phyloP scores from a whole-genome alignment of 2,797 vertebrate genomes.

The Micropoecilia bifurca region DNA sequence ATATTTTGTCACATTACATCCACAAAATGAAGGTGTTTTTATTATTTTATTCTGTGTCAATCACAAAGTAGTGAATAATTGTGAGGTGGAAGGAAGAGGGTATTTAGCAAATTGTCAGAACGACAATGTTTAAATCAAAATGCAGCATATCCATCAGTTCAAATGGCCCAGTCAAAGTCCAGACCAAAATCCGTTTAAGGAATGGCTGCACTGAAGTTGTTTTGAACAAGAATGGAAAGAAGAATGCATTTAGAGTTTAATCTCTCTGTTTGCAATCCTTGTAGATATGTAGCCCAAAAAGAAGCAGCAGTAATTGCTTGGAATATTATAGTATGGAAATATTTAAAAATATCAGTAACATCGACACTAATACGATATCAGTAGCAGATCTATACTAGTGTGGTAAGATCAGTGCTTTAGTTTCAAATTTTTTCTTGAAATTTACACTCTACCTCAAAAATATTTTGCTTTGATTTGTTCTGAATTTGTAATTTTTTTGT shows the following conservation, averaged over 20 bases:
- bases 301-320: neutral
- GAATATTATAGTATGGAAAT: too few relatives aligned
- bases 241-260: neutral
- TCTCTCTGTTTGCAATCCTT: neutral
- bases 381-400: too few relatives aligned
- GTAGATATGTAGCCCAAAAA: neutral
- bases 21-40: neutral
- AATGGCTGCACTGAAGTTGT: neutral
- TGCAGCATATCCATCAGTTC: neutral
- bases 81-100: too few relatives aligned
- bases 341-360: too few relatives aligned
- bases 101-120: too few relatives aligned
- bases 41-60: neutral
- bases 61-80: neutral
- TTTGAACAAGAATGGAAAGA: neutral
- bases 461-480: too few relatives aligned
- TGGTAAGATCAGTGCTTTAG: too few relatives aligned
- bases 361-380: too few relatives aligned
- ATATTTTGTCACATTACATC: neutral
- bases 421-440: too few relatives aligned
- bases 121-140: too few relatives aligned
- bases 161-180: neutral
- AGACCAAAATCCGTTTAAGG: neutral
- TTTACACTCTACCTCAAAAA: too few relatives aligned
- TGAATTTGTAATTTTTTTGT: too few relatives aligned